Conservation (phyloP, 1,140 invertebrate species). For the Ceratina australensis region DNA sequence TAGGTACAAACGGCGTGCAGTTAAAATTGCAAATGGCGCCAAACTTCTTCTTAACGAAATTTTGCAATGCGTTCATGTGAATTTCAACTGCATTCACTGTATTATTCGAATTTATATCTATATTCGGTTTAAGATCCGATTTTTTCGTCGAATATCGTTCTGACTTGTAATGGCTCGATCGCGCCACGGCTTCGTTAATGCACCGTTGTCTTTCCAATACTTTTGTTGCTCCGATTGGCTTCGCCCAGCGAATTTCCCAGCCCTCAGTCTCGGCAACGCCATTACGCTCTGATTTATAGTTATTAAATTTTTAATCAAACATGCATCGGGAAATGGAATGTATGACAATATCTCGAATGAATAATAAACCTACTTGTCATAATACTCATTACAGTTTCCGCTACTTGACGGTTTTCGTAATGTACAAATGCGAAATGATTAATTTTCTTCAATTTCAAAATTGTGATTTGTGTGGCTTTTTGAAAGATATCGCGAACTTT, state of each 20-base stretch:
- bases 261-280: constrained; percentile 65
- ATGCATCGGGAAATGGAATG: not conserved
- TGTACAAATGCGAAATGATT: constrained; percentile 78
- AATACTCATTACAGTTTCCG: constrained; percentile 69
- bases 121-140: not conserved
- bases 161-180: constrained; percentile 20
- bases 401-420: constrained; percentile 72
- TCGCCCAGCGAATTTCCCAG: constrained; percentile 77
- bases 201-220: constrained; percentile 69
- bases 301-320: not conserved
- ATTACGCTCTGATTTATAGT: constrained; percentile 52
- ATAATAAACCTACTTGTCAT: constrained; percentile 67
- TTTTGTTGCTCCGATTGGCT: constrained; percentile 73
- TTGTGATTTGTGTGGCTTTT: constrained; percentile 70
- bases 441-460: constrained; percentile 77
- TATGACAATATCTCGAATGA: not conserved
- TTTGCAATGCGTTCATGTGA: constrained; percentile 54
- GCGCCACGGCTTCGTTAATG: constrained; percentile 69
- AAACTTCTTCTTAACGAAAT: constrained; percentile 63
- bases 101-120: constrained; percentile 19
- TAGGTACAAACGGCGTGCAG: not conserved
- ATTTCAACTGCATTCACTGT: constrained; percentile 1
- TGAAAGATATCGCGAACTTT: constrained; percentile 72
- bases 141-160: constrained; percentile 22
- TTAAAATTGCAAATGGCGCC: constrained; percentile 63